Base-by-base conservation (phyloP, 2,888 invertebrate genomes). In the Habroteleia sp. region DNA sequence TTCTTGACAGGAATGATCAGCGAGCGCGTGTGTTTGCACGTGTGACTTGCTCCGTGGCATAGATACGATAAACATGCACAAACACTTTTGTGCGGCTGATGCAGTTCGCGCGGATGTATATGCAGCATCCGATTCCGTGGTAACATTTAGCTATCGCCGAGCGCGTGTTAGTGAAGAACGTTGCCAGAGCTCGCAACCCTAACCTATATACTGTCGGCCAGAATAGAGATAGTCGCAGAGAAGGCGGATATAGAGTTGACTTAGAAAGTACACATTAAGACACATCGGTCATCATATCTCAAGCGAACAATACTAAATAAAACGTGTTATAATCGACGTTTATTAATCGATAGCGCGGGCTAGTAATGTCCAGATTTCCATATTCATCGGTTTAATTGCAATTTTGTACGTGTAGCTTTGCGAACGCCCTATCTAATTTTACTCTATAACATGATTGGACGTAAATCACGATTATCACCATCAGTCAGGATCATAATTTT, bases 121-220 rank as follows among this genome's bases (percentile, higher is more conserved):
- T 35, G 68, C 58, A 74, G 54, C 74, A 58, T 63, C 74, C 68
- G 63, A 74, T 74, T 74, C 63, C 74, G 74, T 48, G 68, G 52
- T 39, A 56, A 46, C 31, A 44, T 69, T 52, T 58, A 42, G 48
- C 39, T 56, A 33, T 42, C 46, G 54, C 17, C 14, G 3, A 7
- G 54, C 31, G 60, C 35, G 74, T 80, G 83, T 82, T 81, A 81
- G 81, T 82, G 80, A 73, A 74, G 72, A 74, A 77, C 79, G 66
- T 79, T 85, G 84, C 82, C 85, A 83, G 80, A 84, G 81, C 81
- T 87, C 85, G 85, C 86, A 74, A 74, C 68, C 86, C 84, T 85
- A 86, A 87, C 87, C 86, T 79, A 86, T 86, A 85, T 87, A 83
- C 74, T 74, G 78, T 73, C 48, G 74, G 81, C 83, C 81, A 84